phyloP scores from a whole-genome alignment of 1,140 invertebrate species.

The Battus philenor region DNA sequence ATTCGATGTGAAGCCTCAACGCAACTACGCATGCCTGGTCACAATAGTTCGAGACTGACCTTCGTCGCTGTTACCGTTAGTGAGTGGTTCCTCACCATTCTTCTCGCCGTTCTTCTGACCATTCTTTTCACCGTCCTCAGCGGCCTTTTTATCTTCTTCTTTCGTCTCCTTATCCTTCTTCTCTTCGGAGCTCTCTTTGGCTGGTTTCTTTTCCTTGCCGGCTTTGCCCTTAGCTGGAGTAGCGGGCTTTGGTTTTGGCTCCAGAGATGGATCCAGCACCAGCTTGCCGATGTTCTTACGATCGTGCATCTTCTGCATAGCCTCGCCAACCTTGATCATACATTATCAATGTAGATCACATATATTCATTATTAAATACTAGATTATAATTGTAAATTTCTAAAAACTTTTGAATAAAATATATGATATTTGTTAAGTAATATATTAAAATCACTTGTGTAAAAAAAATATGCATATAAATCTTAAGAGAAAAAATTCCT shows the following conservation, averaged over 20 bases:
- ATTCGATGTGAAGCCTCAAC: slow-evolving; percentile 36
- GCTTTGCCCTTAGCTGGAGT: slow-evolving; percentile 84
- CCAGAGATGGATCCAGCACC: slow-evolving; percentile 86
- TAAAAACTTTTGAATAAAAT: neutral
- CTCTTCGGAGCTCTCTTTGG: slow-evolving; percentile 80
- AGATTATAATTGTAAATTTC: neutral
- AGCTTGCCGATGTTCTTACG: slow-evolving; percentile 94
- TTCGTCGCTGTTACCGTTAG: slow-evolving; percentile 75
- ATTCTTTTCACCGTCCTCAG: slow-evolving; percentile 62
- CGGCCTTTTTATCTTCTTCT: slow-evolving; percentile 78
- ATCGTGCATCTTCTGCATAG: slow-evolving; percentile 95
- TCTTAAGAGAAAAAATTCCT: too few species aligned
- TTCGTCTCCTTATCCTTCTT: slow-evolving; percentile 82
- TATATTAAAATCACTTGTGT: too few species aligned
- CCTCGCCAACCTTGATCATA: slow-evolving; percentile 89
- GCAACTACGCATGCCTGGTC: slow-evolving; percentile 65
- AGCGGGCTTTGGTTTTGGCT: slow-evolving; percentile 86
- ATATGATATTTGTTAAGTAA: too few species aligned
- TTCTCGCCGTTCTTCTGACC: slow-evolving; percentile 62
- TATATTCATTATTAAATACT: slow-evolving; percentile 1
- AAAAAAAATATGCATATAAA: too few species aligned
- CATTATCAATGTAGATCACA: too few species aligned
- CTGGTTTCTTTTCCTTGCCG: slow-evolving; percentile 81
- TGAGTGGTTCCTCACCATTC: slow-evolving; percentile 70
- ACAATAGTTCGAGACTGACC: slow-evolving; percentile 62